phyloP scores from a whole-genome alignment of 2,113 vertebrate species.

The Lepisosteus osseus region DNA sequence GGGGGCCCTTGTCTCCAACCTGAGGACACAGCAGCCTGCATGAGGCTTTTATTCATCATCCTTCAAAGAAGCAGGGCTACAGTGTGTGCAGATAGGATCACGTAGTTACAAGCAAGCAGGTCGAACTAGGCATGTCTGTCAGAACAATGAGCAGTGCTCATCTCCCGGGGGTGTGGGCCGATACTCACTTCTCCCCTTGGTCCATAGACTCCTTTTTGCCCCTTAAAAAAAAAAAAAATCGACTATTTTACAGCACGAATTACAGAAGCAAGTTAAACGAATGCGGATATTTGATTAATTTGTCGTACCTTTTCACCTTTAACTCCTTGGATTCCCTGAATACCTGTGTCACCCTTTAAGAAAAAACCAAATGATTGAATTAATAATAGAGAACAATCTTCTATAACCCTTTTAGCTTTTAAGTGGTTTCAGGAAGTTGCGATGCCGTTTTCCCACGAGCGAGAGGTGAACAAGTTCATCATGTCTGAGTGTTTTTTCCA shows the following conservation, averaged over 20 bases:
- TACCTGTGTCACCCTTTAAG: constrained; percentile 58
- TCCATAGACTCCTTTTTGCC: constrained; percentile 52
- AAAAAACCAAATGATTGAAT: background rate
- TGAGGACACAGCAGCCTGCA: constrained; percentile 36
- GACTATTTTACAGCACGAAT: constrained; percentile 4
- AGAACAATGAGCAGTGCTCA: too few species aligned
- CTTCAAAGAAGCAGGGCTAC: too few species aligned
- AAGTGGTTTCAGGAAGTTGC: too few species aligned
- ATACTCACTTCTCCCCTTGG: constrained; percentile 59
- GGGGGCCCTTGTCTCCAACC: constrained; percentile 58
- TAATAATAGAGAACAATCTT: too few species aligned
- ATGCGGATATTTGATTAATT: too few species aligned
- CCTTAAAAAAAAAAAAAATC: constrained; percentile 39
- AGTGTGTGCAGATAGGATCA: too few species aligned
- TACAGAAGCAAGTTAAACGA: background rate
- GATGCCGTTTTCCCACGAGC: too few species aligned
- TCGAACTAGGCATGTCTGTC: background rate
- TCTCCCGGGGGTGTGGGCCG: too few species aligned
- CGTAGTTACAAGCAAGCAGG: background rate
- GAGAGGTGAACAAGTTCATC: too few species aligned
- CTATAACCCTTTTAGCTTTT: too few species aligned
- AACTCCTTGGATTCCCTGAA: constrained; percentile 53
- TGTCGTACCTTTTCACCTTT: constrained; percentile 55
- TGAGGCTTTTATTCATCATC: too few species aligned
- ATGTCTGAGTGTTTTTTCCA: too few species aligned